Evolutionary conservation across 2,888 invertebrate genomes (phyloP), one percentile per base, ranked within the genome.

Genomic region (Drosophila nr. perissopoda): DNA sequence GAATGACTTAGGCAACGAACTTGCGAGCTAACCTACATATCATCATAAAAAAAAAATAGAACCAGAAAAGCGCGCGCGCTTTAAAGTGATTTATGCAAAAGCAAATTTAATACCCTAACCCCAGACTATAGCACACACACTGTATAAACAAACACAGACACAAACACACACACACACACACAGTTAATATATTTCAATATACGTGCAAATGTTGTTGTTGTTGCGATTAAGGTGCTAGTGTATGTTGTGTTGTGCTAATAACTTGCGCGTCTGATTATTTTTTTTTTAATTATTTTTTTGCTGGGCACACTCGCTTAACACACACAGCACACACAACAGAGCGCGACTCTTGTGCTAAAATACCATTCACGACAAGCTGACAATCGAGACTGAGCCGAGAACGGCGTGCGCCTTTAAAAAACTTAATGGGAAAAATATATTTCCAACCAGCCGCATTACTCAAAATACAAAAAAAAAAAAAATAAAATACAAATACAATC

Each of bases 281-380:
- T n/a, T 38, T 36, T 38, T 38, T 5, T 4, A 13, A 2, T 54
- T 11, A n/a, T 10, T 38, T 36, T 27, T 31, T 51, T 27, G n/a
- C 27, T 51, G 29, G 18, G 16, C 25, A n/a, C 49, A 49, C 29
- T 40, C 38, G 29, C n/a, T 57, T 31, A 29, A 27, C 54, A 54
- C 36, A 54, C 51, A 51, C 54, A 27, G 27, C 27, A n/a, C 16
- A 31, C 16, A 31, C 56, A n/a, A 16, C 16, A 31, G 38, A 29
- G 69, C 82, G 82, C 82, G 82, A 71, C 78, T 82, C 82, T 80
- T 85, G 78, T 89, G 85, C 85, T 85, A 89, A 85, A 89, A 88
- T 89, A 91, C 92, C 90, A 89, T 90, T 90, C 90, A 82, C 91
- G 90, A 88, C 91, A 90, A 92, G 90, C 91, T 90, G 89, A 90